These are phyloP conservation scores for Salarias fasciatus DNA, from an alignment of 2,797 vertebrate genomes.

Conservation along the genomic window DNA sequence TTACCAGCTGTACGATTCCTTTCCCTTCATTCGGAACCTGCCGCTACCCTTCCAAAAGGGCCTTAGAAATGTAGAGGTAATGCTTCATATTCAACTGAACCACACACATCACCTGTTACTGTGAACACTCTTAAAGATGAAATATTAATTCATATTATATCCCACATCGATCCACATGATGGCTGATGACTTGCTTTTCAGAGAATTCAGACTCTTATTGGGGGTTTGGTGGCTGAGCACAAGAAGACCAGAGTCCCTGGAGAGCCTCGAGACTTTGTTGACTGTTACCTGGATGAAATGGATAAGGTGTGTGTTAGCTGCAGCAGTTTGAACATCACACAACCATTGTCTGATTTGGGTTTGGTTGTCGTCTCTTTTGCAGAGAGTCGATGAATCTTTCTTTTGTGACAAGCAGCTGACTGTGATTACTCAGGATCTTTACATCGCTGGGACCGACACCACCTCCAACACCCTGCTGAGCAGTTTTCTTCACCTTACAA, in stretches of 20 bases:
- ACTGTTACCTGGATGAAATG: constrained; percentile 73
- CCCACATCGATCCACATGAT: too few relatives aligned
- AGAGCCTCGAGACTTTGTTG: constrained; percentile 65
- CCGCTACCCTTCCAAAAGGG: constrained; percentile 71
- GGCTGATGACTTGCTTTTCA: too few relatives aligned
- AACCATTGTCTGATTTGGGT: too few relatives aligned
- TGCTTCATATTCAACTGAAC: too few relatives aligned
- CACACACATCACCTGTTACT: too few relatives aligned
- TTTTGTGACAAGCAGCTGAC: constrained; percentile 69
- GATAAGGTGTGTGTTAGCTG: constrained; percentile 53
- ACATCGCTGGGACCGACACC: constrained; percentile 80
- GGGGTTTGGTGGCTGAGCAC: constrained; percentile 35
- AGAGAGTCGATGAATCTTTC: constrained; percentile 16
- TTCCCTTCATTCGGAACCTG: constrained; percentile 64
- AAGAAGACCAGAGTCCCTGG: constrained; percentile 54
- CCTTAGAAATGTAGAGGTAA: constrained; percentile 49
- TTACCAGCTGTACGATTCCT: constrained; percentile 73
- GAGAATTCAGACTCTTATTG: constrained; percentile 29
- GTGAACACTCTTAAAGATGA: too few relatives aligned
- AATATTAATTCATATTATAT: too few relatives aligned
- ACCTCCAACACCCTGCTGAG: constrained; percentile 76
- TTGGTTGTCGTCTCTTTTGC: neutral
- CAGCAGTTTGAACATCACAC: too few relatives aligned
- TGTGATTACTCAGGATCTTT: constrained; percentile 49
- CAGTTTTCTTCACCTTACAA: constrained; percentile 75